phyloP scores from a whole-genome alignment of 2,797 vertebrate species.

The Loris lydekkerianus region DNA sequence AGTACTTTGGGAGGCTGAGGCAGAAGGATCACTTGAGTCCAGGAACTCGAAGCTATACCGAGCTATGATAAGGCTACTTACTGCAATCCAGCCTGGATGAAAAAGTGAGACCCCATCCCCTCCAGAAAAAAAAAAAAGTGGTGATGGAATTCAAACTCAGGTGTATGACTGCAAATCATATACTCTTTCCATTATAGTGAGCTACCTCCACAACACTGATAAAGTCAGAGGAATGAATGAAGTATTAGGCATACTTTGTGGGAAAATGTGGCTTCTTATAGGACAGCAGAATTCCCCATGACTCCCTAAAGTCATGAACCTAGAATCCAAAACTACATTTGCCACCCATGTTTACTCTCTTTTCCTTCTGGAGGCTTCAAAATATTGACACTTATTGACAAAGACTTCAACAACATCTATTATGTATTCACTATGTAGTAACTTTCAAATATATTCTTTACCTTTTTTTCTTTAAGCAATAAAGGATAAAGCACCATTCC shows the following conservation, averaged over 20 bases:
- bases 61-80: background rate
- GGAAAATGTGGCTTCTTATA: background rate
- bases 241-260: too few species aligned
- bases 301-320: background rate
- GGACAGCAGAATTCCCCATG: background rate
- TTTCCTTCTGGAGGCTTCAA: background rate
- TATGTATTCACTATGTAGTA: background rate
- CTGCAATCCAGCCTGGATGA: background rate
- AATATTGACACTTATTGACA: background rate
- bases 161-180: background rate
- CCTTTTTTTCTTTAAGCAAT: background rate
- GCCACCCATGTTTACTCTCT: background rate
- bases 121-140: background rate
- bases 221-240: background rate
- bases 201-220: background rate
- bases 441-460: background rate
- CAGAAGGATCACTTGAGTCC: background rate
- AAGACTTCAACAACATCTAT: background rate
- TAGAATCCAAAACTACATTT: background rate
- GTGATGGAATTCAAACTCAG: background rate
- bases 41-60: background rate
- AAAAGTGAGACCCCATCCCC: background rate
- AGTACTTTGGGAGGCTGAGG: background rate
- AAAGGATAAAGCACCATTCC: background rate
- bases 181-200: background rate